Evolutionary conservation across 2,888 invertebrate species (phyloP), one percentile per base, ranked within the genome.

Genomic region (Mylabris sibirica): DNA sequence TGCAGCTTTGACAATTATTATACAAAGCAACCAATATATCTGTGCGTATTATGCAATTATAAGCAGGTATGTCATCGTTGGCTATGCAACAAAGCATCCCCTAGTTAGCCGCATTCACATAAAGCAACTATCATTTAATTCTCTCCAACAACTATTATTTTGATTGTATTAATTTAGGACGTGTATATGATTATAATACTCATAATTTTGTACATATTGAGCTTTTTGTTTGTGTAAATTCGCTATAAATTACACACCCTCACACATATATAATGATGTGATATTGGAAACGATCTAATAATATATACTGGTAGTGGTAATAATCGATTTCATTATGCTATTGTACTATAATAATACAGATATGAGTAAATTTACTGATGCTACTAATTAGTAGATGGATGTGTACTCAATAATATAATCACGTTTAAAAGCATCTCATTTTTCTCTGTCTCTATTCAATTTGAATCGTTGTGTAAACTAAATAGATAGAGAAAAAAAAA

Each of bases 361-460:
- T 44, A 44, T 44, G 44, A 44, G n/a, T 30, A 41, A 59, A 57
- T 60, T 69, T 66, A 64, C 64, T 61, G 63, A 66, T 66, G 66
- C 53, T 66, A 64, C 59, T 69, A 69, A 69, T 69, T 69, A 69
- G 60, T 57, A 64, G 66, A 70, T 67, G 64, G 70, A 67, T 66
- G 64, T 70, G 60, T 62, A 64, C 66, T 66, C 66, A 67, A 71
- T 71, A 71, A 60, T 30, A 44, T 8, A 44, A 44, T 44, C n/a
- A 44, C 17, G 17, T 12, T 44, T 44, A 17, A 44, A 44, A 44
- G 44, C 44, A 44, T 41, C 20, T 2, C 60, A 60, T 60, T 60
- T 60, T 60, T 20, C 34, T n/a, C 66, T 8, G 8, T 30, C 30
- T 30, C 30, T 30, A 0, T 8, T 8, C 30, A 30, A 69, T 67